Evolutionary conservation across 2,888 invertebrate species (phyloP).

Genomic region (Macroteleia sp.): DNA sequence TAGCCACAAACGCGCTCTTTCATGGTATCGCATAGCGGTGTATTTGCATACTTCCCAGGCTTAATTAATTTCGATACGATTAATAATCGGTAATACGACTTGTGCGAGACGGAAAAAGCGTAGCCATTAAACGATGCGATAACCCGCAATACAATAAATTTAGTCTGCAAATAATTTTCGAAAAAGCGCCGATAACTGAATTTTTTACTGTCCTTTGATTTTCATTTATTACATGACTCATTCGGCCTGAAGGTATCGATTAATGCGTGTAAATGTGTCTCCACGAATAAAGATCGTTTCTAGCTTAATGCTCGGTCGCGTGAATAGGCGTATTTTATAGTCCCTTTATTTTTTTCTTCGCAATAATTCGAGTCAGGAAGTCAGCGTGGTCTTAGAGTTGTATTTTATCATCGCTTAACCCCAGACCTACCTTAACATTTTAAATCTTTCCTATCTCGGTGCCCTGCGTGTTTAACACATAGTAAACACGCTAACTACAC

Average conservation of each 20-base stretch:
- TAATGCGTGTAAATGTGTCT: slow-evolving; percentile 12
- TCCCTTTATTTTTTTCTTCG: slow-evolving; percentile 35
- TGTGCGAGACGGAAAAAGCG: slow-evolving; percentile 38
- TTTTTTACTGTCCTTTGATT: slow-evolving; percentile 38
- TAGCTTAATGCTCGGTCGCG: slow-evolving; percentile 36
- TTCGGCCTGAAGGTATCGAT: slow-evolving; percentile 23
- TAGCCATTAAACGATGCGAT: slow-evolving; percentile 49
- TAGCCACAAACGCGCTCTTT: slow-evolving; percentile 58
- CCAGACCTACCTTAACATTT: slow-evolving; percentile 83
- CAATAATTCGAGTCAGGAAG: slow-evolving; percentile 79
- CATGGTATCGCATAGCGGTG: slow-evolving; percentile 78
- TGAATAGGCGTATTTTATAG: slow-evolving; percentile 52
- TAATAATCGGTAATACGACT: slow-evolving; percentile 77
- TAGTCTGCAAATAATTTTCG: slow-evolving; percentile 31
- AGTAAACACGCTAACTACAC: slow-evolving; percentile 58
- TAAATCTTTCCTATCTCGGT: slow-evolving; percentile 81
- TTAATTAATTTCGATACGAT: slow-evolving; percentile 83
- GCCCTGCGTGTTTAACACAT: slow-evolving; percentile 69
- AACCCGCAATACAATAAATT: slow-evolving; percentile 47
- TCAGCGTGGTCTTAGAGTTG: slow-evolving; percentile 79
- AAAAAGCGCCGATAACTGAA: slow-evolving; percentile 31
- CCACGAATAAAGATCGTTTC: slow-evolving; percentile 33
- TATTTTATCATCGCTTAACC: slow-evolving; percentile 84
- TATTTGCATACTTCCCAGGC: slow-evolving; percentile 83
- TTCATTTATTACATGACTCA: slow-evolving; percentile 32